phyloP scores from a whole-genome alignment of 2,113 vertebrate species.

The Stigmatopora argus region DNA sequence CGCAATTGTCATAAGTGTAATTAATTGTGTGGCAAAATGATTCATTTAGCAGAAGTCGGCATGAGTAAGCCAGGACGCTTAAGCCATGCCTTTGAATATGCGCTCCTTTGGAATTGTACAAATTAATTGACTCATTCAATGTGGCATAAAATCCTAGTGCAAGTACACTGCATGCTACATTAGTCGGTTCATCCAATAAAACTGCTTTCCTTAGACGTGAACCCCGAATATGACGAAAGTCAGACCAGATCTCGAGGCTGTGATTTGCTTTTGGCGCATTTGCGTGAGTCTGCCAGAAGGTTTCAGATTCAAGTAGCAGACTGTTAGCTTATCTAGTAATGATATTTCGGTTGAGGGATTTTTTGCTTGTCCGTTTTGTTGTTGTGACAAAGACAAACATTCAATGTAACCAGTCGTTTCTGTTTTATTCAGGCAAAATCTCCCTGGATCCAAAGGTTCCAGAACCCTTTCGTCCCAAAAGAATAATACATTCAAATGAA shows the following conservation, averaged over 20 bases:
- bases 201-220: conserved; percentile 82
- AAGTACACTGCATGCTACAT: conserved; percentile 98
- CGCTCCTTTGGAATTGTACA: conserved; percentile 94
- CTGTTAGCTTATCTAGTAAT: neutral
- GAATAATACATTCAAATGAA: neutral
- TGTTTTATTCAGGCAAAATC: neutral
- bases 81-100: conserved; percentile 87
- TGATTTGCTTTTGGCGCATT: conserved; percentile 78
- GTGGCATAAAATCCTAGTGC: conserved; percentile 99
- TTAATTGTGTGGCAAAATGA: conserved; percentile 96
- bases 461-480: neutral
- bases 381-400: too few species aligned
- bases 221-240: conserved; percentile 66
- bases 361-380: neutral
- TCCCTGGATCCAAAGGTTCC: neutral
- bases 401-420: too few species aligned
- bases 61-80: conserved; percentile 75
- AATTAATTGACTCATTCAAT: conserved; percentile 99
- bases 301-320: conserved; percentile 38
- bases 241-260: conserved; percentile 72
- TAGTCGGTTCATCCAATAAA: conserved; percentile 97
- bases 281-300: conserved; percentile 65
- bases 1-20: conserved; percentile 99
- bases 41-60: conserved; percentile 89
- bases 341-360: conserved; percentile 25